Conservation (phyloP, 2,888 invertebrate genomes). For the Standfussiana lucernea region DNA sequence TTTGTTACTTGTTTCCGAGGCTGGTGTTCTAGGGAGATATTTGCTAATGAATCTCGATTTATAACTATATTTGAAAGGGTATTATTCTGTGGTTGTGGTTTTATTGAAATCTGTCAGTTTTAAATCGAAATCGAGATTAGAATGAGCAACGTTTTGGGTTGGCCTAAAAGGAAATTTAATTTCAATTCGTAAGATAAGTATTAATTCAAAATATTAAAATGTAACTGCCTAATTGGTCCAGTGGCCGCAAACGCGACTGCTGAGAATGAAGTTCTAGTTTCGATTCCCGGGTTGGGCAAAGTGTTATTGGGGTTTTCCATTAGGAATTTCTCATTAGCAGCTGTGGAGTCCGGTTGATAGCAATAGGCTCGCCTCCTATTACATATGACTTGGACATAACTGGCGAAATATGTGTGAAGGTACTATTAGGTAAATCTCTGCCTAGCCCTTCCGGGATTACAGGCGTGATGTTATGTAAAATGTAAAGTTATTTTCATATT, state of each 20-base stretch:
- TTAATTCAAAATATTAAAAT: not conserved
- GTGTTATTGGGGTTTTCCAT: not conserved
- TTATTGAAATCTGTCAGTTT: not conserved
- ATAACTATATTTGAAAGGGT: not conserved
- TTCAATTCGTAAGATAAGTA: not conserved
- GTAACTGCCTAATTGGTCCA: not conserved
- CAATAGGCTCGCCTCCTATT: not conserved
- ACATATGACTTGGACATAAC: not conserved
- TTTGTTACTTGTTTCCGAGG: not conserved
- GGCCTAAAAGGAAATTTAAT: not conserved
- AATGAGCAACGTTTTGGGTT: not conserved
- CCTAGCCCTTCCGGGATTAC: too few species aligned
- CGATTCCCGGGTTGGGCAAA: not conserved
- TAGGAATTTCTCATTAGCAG: not conserved
- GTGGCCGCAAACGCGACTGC: not conserved
- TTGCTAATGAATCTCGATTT: slow-evolving; percentile 1
- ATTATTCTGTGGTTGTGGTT: slow-evolving; percentile 1
- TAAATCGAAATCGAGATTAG: not conserved
- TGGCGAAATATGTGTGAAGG: not conserved
- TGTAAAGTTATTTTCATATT: too few species aligned
- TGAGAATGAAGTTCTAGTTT: not conserved
- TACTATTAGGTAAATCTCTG: not conserved
- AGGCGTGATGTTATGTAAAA: too few species aligned
- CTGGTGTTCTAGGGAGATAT: not conserved
- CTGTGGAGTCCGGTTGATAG: not conserved